These are phyloP conservation scores for Drosophila leonis DNA, from an alignment of 2,888 invertebrate genomes.

Conservation along the genomic window DNA sequence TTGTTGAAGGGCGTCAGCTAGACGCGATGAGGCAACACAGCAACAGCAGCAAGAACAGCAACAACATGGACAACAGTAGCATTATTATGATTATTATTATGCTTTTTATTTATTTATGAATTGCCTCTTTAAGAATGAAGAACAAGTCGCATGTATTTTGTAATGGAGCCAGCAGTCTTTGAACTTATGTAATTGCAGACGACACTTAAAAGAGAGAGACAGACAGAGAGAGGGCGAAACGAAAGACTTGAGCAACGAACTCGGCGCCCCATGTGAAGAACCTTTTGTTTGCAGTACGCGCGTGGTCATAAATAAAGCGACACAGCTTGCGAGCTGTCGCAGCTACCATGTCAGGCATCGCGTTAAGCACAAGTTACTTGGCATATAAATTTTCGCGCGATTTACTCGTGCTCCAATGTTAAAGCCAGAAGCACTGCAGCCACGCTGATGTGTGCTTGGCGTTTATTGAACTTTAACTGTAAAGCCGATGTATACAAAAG, in stretches of 20 bases:
- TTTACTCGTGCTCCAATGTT: constrained; percentile 60
- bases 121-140: constrained; percentile 51
- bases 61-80: constrained; percentile 48
- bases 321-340: constrained; percentile 10
- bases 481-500: constrained; percentile 42
- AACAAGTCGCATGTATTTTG: constrained; percentile 45
- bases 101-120: constrained; percentile 54
- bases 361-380: constrained; percentile 48
- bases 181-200: constrained; percentile 74
- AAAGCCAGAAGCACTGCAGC: constrained; percentile 40
- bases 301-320: constrained; percentile 63
- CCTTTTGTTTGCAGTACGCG: constrained; percentile 57
- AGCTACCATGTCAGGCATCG: constrained; percentile 13
- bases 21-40: constrained; percentile 68
- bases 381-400: constrained; percentile 55
- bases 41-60: constrained; percentile 30
- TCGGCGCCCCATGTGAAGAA: constrained; percentile 24
- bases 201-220: constrained; percentile 8
- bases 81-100: constrained; percentile 42
- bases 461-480: constrained; percentile 76
- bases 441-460: constrained; percentile 40
- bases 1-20: constrained; percentile 46
- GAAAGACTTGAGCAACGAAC: constrained; percentile 55
- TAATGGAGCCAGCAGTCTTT: constrained; percentile 66
- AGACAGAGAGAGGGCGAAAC: constrained; percentile 13